These are phyloP conservation scores for Petromus typicus DNA, from an alignment of 2,113 vertebrate species.

Conservation along the genomic window DNA sequence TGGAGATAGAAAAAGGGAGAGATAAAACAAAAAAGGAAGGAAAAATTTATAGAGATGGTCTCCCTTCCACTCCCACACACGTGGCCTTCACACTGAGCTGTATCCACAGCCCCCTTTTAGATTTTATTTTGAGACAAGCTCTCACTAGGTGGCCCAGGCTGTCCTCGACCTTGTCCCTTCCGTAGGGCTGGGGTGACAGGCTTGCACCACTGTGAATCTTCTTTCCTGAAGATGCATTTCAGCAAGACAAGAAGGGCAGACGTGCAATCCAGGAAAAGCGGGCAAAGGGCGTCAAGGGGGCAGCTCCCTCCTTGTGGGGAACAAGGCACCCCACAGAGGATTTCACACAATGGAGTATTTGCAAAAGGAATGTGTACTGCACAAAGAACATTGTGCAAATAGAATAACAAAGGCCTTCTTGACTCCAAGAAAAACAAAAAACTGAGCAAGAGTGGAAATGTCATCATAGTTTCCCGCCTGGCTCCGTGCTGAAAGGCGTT, in stretches of 20 bases:
- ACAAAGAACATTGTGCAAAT: conserved; percentile 3
- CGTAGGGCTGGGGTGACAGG: neutral
- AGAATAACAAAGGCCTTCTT: conserved; percentile 35
- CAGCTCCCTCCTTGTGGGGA: neutral
- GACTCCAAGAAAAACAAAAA: conserved; percentile 18
- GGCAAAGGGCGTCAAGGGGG: neutral
- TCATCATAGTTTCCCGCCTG: neutral
- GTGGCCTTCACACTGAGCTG: neutral
- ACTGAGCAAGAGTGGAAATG: neutral
- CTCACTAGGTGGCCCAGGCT: neutral
- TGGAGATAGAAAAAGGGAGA: neutral
- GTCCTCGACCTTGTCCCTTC: neutral
- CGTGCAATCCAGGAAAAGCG: neutral
- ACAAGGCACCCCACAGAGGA: neutral
- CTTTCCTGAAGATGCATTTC: neutral
- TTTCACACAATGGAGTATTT: neutral
- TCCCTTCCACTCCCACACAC: no score
- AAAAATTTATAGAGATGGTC: neutral
- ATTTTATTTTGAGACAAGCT: neutral
- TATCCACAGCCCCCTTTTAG: neutral
- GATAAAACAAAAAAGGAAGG: neutral
- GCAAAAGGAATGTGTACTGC: neutral
- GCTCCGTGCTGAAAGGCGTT: neutral
- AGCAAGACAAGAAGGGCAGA: neutral
- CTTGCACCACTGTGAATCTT: neutral